Evolutionary conservation across 2,888 invertebrate genomes (phyloP).

Genomic region (Acrocera orbiculus): DNA sequence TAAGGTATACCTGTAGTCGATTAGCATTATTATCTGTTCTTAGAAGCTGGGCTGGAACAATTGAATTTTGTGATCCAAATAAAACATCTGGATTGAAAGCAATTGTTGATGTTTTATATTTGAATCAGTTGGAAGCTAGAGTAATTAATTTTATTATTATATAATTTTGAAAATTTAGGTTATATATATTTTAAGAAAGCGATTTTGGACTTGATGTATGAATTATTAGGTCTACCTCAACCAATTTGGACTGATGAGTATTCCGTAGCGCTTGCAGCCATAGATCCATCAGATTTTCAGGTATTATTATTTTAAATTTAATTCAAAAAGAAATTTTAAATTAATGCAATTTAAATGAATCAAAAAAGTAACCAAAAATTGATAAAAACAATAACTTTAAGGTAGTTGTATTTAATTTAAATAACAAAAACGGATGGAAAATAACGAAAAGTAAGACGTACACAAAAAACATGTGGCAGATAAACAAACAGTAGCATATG

Average conservation of each 20-base stretch:
- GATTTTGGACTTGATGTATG: conserved; percentile 79
- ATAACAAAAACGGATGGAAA: too few relatives aligned
- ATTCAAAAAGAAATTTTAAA: too few relatives aligned
- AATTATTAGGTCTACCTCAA: conserved; percentile 69
- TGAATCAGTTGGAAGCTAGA: conserved; percentile 77
- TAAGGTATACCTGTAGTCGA: conserved; percentile 70
- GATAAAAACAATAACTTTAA: too few relatives aligned
- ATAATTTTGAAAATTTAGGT: neutral
- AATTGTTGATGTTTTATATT: conserved; percentile 61
- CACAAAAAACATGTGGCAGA: too few relatives aligned
- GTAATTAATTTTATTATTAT: conserved; percentile 36
- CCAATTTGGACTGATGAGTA: conserved; percentile 91
- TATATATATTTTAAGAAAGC: conserved; percentile 48
- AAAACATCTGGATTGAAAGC: conserved; percentile 58
- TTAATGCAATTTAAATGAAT: too few relatives aligned
- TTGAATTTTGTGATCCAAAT: conserved; percentile 70
- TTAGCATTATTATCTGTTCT: conserved; percentile 67
- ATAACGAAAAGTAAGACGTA: too few relatives aligned
- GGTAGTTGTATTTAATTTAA: too few relatives aligned
- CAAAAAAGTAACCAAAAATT: too few relatives aligned
- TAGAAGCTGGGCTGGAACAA: conserved; percentile 80
- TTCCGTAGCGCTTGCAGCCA: conserved; percentile 67
- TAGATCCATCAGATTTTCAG: conserved; percentile 70
- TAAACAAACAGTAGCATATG: too few relatives aligned
- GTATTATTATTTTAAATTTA: conserved; percentile 6